Base-by-base conservation (phyloP, 2,888 invertebrate genomes). In the Orthosia gothica region DNA sequence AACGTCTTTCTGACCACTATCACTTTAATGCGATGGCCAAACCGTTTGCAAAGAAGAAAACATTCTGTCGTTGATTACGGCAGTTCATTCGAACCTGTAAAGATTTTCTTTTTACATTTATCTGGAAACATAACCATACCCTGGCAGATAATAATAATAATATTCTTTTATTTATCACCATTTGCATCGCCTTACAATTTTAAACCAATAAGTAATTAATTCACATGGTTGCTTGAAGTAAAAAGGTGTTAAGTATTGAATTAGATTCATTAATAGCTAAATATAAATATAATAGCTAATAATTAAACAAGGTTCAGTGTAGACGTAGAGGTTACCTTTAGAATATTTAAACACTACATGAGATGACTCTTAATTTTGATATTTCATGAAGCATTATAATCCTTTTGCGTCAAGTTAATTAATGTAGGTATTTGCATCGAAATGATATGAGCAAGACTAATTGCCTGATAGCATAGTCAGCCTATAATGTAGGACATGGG, bases 191-290 rank as follows among this genome's bases (percentile, higher is more conserved):
- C 20, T 16, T 20, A 18, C 18, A 16, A 4, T 11, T 61, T 32
- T 13, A 75, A 32, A 55, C 12, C 40, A 58, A 71, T 49, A 26
- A 54, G 18, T 54, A 49, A 57, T 54, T 62, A 20, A 54, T 13
- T 50, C 5, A 64, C 20, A n/a, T 18, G 54, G 16, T 32, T 26
- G 54, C 54, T 18, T 26, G 23, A 50, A 15, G 45, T 57, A 18
- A 57, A 54, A 71, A 58, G 45, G n/a, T 67, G 45, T 45, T 40
- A 47, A 47, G 55, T 15, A 55, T 26, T 52, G 50, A 68, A 52
- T 61, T 32, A 57, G 45, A 74, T 23, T 79, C 55, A 69, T 57
- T 74, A 69, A 58, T 15, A 13, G 68, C 55, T 57, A 26, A 45
- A n/a, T n/a, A n/a, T n/a, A n/a, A n/a, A n/a, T n/a, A n/a, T n/a